Base-by-base conservation (phyloP, 2,888 invertebrate genomes). In the Sarcophaga variegata region DNA sequence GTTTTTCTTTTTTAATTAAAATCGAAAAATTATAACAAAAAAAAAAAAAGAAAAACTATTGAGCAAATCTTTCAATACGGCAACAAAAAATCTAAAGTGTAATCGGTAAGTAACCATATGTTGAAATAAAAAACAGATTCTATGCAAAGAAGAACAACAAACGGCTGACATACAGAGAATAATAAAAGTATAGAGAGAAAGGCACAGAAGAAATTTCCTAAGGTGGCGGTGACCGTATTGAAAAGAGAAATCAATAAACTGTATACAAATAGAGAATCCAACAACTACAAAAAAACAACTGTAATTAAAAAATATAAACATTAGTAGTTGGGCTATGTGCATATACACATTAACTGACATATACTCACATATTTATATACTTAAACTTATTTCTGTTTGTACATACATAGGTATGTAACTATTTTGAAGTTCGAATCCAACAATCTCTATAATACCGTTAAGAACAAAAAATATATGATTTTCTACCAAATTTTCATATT, bases 241-340 rank as follows among this genome's bases (percentile, higher is more conserved):
- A 63, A 69, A 62, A 64, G 67, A 83, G 78, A 67, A 77, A 83
- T 83, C 77, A 71, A 77, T 77, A 72, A 83, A 72, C 66, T 83
- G 60, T 72, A 72, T 72, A 67, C 37, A 83, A 83, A 83, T 49
- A 81, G 27, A 75, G 20, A 71, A 25, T 25, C 17, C 37, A 64
- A 66, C 27, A 60, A 81, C 22, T 17, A 54, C 12, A 70, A 62
- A 64, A 54, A 71, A 80, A 80, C 71, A 72, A 80, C 64, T 59
- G 37, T 4, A 64, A 80, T 72, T 72, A 72, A 63, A 89, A 89
- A 60, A 86, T 85, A 79, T 88, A 90, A 88, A 87, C 67, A 60
- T 37, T 54, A 54, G 14, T 17, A 12, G 17, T 17, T 54, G 54
- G 54, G 17, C 2, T 3, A 14, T 17, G 17, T 54, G 5, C 54